A percentile compares a stretch with the other conserved stretches of the same genome.
Evolutionary conservation across 2,113 vertebrate species (phyloP).

Genomic region (Heterochromis multidens): DNA sequence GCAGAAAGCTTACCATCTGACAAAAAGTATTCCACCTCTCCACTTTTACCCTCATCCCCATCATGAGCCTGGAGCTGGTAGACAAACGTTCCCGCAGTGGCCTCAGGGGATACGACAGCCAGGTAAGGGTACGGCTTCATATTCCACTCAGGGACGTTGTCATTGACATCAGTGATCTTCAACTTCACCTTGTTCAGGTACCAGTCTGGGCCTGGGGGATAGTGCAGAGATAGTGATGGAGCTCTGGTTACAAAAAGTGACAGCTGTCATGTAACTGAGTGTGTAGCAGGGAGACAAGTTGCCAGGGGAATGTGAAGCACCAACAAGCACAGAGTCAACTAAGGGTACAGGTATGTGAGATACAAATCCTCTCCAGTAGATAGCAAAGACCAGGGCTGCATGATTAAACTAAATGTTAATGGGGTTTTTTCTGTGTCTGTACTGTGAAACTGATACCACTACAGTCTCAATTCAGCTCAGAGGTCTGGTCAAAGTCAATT

Average conservation of each 20-base stretch:
- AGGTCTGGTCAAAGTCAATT: slow-evolving; percentile 19
- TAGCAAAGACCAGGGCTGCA: not conserved
- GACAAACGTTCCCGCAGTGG: slow-evolving; percentile 73
- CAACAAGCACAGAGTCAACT: slow-evolving; percentile 16
- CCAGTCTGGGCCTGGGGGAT: slow-evolving; percentile 73
- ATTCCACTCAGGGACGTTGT: slow-evolving; percentile 84
- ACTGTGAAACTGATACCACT: not conserved
- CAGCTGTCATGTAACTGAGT: slow-evolving; percentile 68
- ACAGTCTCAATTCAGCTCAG: not conserved
- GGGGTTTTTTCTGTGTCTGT: fast-evolving
- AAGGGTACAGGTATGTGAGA: slow-evolving; percentile 25
- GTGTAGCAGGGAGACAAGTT: slow-evolving; percentile 41
- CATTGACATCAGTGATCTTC: slow-evolving; percentile 83
- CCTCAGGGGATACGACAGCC: slow-evolving; percentile 80
- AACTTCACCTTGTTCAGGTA: slow-evolving; percentile 82
- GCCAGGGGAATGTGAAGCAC: slow-evolving; percentile 18
- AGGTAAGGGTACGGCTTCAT: slow-evolving; percentile 85
- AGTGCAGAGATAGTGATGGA: slow-evolving; percentile 44
- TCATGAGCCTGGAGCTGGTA: slow-evolving; percentile 84
- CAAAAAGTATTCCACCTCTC: slow-evolving; percentile 85
- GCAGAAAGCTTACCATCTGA: slow-evolving; percentile 79
- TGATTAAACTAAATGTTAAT: slow-evolving; percentile 17
- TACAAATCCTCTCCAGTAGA: slow-evolving; percentile 1
- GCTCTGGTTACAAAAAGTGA: slow-evolving; percentile 60
- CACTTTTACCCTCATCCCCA: slow-evolving; percentile 80